Conservation (phyloP, 2,888 invertebrate genomes). For the Phortica magna region DNA sequence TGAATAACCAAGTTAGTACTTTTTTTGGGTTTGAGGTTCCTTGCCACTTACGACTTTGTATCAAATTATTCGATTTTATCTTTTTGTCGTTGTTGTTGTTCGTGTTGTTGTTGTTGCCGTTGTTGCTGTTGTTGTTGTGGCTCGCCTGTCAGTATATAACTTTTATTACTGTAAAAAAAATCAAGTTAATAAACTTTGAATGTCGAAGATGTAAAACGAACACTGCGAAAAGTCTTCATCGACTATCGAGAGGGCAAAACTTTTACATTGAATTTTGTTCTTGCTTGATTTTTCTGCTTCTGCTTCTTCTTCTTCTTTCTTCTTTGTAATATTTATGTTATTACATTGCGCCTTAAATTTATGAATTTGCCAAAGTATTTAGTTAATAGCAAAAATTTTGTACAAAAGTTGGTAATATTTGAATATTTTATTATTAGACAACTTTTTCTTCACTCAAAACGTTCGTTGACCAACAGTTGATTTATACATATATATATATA, state of each 20-base stretch:
- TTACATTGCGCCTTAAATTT: background rate
- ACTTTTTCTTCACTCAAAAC: background rate
- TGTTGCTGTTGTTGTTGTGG: background rate
- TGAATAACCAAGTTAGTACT: constrained; percentile 62
- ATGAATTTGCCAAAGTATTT: constrained; percentile 69
- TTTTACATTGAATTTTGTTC: constrained; percentile 63
- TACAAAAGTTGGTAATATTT: constrained; percentile 20
- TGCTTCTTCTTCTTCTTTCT: too few relatives aligned
- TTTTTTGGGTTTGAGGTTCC: background rate
- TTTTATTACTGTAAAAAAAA: constrained; percentile 54
- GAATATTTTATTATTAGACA: constrained; percentile 3
- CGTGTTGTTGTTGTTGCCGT: background rate
- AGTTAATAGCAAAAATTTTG: constrained; percentile 63
- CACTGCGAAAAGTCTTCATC: constrained; percentile 19
- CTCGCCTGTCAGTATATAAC: constrained; percentile 10
- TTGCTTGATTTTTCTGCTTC: constrained; percentile 17
- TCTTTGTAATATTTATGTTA: constrained; percentile 15
- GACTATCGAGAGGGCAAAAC: constrained; percentile 38
- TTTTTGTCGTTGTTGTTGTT: background rate
- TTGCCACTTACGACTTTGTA: background rate
- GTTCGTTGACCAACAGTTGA: background rate
- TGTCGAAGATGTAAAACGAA: constrained; percentile 28
- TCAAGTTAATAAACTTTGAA: constrained; percentile 58
- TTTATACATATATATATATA: too few relatives aligned
- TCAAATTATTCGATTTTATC: background rate